phyloP scores from a whole-genome alignment of 2,888 invertebrate species.

The Melipona bicolor region DNA sequence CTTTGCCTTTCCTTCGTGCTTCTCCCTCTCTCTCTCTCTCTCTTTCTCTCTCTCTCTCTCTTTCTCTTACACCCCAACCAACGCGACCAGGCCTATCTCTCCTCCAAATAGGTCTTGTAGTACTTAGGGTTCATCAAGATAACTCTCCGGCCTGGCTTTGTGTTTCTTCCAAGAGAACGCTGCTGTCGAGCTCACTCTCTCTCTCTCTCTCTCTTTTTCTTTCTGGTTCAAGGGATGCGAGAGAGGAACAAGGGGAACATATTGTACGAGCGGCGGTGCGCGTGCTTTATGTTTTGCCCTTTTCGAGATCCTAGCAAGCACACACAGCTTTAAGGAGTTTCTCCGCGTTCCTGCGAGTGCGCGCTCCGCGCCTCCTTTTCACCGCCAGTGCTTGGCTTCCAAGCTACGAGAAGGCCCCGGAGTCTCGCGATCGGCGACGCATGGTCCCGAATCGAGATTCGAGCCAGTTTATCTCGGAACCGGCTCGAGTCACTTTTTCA shows the following conservation, averaged over 20 bases:
- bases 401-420: too few species aligned
- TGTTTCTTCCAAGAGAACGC: conserved; percentile 71
- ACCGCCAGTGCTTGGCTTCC: too few species aligned
- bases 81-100: conserved; percentile 67
- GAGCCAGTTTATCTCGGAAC: too few species aligned
- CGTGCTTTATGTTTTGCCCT: conserved; percentile 74
- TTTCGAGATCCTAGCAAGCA: conserved; percentile 56
- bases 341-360: conserved; percentile 2
- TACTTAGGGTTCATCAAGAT: conserved; percentile 82
- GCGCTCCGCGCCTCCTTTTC: conserved; percentile 4
- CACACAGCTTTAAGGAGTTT: conserved; percentile 26
- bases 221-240: background rate
- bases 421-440: too few species aligned
- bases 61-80: conserved; percentile 30
- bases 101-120: conserved; percentile 79
- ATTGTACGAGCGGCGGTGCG: conserved; percentile 66
- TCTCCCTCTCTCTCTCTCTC: background rate
- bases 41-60: background rate
- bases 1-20: background rate
- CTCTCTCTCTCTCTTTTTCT: background rate
- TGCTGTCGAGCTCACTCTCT: conserved; percentile 14
- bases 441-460: too few species aligned
- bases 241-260: conserved; percentile 50
- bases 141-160: conserved; percentile 75
- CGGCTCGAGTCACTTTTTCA: too few species aligned